phyloP scores from a whole-genome alignment of 2,888 invertebrate genomes.

The Congeria kusceri region DNA sequence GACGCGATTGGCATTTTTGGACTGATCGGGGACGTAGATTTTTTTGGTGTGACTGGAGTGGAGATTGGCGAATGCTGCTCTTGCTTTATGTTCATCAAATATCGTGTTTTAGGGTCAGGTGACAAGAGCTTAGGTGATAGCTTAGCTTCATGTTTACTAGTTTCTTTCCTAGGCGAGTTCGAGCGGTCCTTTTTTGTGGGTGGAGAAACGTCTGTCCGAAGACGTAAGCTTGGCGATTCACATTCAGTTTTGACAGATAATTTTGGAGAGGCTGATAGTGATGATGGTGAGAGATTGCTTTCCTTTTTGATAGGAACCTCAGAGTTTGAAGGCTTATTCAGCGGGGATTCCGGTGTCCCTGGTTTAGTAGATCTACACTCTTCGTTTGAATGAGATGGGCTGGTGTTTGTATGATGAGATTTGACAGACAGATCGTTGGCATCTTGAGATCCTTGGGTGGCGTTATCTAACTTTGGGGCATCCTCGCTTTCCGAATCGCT shows the following conservation, averaged over 20 bases:
- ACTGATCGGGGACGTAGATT: slow-evolving; percentile 43
- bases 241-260: slow-evolving; percentile 39
- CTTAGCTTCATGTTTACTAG: slow-evolving; percentile 25
- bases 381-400: slow-evolving; percentile 15
- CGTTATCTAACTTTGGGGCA: too few species aligned
- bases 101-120: slow-evolving; percentile 53
- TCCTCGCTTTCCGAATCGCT: not conserved
- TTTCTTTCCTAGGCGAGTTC: slow-evolving; percentile 12
- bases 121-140: slow-evolving; percentile 42
- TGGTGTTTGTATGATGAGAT: slow-evolving; percentile 18
- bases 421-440: slow-evolving; percentile 20
- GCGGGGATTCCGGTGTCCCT: not conserved
- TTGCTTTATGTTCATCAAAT: slow-evolving; percentile 39
- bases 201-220: too few species aligned
- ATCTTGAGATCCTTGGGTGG: slow-evolving; percentile 8
- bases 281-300: slow-evolving; percentile 31
- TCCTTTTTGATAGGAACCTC: not conserved
- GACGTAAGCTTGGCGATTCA: slow-evolving; percentile 14
- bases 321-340: not conserved
- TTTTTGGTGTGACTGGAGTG: slow-evolving; percentile 37
- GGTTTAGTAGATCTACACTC: slow-evolving; percentile 18
- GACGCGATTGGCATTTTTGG: slow-evolving; percentile 33
- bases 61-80: slow-evolving; percentile 32
- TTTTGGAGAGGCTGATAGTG: slow-evolving; percentile 22
- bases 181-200: not conserved